Conservation (phyloP, 2,888 invertebrate genomes). For the Matsumyia berberina region DNA sequence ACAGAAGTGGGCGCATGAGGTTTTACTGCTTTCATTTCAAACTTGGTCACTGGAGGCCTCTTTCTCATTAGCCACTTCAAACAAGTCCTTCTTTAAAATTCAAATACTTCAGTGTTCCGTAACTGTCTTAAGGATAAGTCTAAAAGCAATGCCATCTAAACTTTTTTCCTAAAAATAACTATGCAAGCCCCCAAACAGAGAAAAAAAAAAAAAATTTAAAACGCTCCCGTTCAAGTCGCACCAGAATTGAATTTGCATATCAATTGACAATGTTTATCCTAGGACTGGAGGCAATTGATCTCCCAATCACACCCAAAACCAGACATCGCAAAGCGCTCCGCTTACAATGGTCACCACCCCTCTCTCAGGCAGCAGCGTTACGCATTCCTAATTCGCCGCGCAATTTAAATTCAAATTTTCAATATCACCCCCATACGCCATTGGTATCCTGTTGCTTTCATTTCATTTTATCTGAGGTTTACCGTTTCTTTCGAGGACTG, state of each 20-base stretch:
- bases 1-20: too few species aligned
- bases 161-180: neutral
- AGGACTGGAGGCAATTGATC: slow-evolving; percentile 55
- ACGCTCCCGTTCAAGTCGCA: neutral
- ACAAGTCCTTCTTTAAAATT: too few species aligned
- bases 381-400: slow-evolving; percentile 46
- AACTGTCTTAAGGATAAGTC: too few species aligned
- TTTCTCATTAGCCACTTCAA: neutral
- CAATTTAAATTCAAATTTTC: slow-evolving; percentile 68
- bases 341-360: slow-evolving; percentile 45
- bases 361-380: neutral
- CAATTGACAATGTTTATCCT: slow-evolving; percentile 59
- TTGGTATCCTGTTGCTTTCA: slow-evolving; percentile 41
- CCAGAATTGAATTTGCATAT: slow-evolving; percentile 53
- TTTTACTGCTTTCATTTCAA: too few species aligned
- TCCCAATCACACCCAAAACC: slow-evolving; percentile 50
- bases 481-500: neutral
- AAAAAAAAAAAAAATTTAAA: neutral
- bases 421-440: slow-evolving; percentile 51
- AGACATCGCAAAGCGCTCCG: slow-evolving; percentile 26
- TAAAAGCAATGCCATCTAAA: too few species aligned
- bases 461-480: slow-evolving; percentile 22
- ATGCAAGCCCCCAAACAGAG: neutral
- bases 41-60: too few species aligned
- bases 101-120: too few species aligned